Conservation (phyloP, 2,797 vertebrate genomes). For the Triplophysa yarkandensis region DNA sequence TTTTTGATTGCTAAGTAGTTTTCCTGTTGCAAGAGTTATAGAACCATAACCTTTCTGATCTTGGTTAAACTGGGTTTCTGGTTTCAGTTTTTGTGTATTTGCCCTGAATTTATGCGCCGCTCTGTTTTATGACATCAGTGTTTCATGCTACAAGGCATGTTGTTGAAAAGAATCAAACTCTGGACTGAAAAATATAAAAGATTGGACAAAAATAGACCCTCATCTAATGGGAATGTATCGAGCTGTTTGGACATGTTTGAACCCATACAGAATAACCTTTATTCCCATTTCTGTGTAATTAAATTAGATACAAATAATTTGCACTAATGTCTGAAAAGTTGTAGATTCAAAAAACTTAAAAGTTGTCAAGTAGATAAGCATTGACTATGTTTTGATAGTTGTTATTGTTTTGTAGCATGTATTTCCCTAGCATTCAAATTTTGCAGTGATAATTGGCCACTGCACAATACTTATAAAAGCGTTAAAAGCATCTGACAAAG, state of each 20-base stretch:
- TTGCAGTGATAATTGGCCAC: no score
- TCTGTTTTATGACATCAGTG: slow-evolving; percentile 21
- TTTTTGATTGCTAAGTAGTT: neutral
- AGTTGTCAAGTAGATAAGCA: neutral
- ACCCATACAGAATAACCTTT: neutral
- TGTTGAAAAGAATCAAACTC: slow-evolving; percentile 1
- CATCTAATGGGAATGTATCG: neutral
- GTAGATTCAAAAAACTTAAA: neutral
- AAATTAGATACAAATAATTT: neutral
- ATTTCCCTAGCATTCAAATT: neutral
- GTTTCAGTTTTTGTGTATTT: slow-evolving; percentile 1
- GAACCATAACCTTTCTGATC: no score
- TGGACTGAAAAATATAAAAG: no score
- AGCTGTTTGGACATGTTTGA: neutral
- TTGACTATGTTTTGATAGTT: neutral
- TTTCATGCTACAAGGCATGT: slow-evolving; percentile 16
- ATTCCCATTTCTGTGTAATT: neutral
- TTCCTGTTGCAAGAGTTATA: no score
- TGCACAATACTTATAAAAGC: no score
- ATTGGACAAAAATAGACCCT: neutral
- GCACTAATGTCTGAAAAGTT: neutral
- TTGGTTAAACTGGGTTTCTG: neutral
- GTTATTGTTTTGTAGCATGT: neutral
- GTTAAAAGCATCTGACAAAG: no score
- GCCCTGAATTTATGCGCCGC: neutral